Evolutionary conservation across 1,140 invertebrate species (phyloP).

Genomic region (Sinonovacula constricta): DNA sequence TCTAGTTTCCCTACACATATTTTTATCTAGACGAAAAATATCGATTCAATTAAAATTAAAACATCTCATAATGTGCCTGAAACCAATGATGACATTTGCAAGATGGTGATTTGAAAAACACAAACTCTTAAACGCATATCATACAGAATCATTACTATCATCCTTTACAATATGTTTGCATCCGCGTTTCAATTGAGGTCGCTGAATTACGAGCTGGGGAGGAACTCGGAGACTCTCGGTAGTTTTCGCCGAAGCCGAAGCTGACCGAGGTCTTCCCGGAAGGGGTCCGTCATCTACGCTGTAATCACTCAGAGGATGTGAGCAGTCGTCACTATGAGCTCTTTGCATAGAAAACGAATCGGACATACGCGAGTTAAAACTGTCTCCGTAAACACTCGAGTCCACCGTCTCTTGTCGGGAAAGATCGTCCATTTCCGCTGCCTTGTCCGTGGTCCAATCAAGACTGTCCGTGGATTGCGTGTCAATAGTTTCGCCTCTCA

Average conservation of each 20-base stretch:
- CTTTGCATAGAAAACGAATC: slow-evolving; percentile 34
- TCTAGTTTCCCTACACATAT: too few relatives aligned
- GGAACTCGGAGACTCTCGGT: neutral
- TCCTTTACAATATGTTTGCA: too few relatives aligned
- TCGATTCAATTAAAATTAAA: too few relatives aligned
- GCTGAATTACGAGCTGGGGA: neutral
- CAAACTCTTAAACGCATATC: too few relatives aligned
- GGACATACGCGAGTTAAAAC: neutral
- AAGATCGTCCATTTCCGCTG: slow-evolving; percentile 8
- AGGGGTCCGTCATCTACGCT: neutral
- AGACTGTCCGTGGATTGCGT: slow-evolving; percentile 41
- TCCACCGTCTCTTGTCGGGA: slow-evolving; percentile 34
- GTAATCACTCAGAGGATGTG: neutral
- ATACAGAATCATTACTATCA: too few relatives aligned
- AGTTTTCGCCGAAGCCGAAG: neutral
- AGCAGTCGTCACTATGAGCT: slow-evolving; percentile 35
- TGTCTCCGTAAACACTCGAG: slow-evolving; percentile 28
- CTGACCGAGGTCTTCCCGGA: neutral
- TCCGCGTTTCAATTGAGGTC: slow-evolving; percentile 2
- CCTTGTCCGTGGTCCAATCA: slow-evolving; percentile 17
- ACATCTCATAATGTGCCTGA: too few relatives aligned
- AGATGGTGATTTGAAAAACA: too few relatives aligned
- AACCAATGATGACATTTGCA: too few relatives aligned
- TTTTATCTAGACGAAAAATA: too few relatives aligned
- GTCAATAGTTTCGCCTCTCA: slow-evolving; percentile 46